Conservation (phyloP, 92 coral and sea anemone genomes). For the Actinostola sp. region DNA sequence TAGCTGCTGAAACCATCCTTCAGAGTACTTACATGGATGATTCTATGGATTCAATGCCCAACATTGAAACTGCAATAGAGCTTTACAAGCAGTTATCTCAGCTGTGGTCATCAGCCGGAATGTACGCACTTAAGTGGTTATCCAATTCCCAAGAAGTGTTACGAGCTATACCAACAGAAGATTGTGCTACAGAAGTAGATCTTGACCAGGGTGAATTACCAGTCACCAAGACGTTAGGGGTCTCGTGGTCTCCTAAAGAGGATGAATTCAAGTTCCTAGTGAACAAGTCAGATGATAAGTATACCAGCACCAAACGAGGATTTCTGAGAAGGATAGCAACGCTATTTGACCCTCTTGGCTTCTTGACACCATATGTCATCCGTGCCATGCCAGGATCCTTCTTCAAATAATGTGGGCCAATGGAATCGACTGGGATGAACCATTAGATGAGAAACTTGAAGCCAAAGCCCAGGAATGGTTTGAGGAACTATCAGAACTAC, state of each 20-base stretch:
- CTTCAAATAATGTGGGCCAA: slow-evolving; percentile 16
- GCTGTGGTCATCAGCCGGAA: slow-evolving; percentile 47
- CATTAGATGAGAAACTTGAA: no score
- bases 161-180: slow-evolving; percentile 8
- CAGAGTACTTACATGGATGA: slow-evolving; percentile 66
- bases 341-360: slow-evolving; percentile 36
- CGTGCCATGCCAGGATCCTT: slow-evolving; percentile 19
- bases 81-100: slow-evolving; percentile 34
- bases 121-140: slow-evolving; percentile 58
- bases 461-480: slow-evolving; percentile 22
- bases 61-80: slow-evolving; percentile 28
- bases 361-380: slow-evolving; percentile 27
- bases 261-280: slow-evolving; percentile 24
- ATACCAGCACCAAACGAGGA: slow-evolving; percentile 14
- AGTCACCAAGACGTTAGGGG: slow-evolving; percentile 28
- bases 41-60: slow-evolving; percentile 50
- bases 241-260: slow-evolving; percentile 20
- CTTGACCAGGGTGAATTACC: slow-evolving; percentile 28
- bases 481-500: slow-evolving; percentile 9
- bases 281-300: slow-evolving; percentile 5
- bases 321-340: slow-evolving; percentile 28
- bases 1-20: slow-evolving; percentile 51
- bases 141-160: slow-evolving; percentile 41
- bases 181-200: slow-evolving; percentile 15
- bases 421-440: no score